Evolutionary conservation across 2,797 vertebrate genomes (phyloP), one percentile per base, ranked within the genome.

Genomic region (Champsocephalus esox): DNA sequence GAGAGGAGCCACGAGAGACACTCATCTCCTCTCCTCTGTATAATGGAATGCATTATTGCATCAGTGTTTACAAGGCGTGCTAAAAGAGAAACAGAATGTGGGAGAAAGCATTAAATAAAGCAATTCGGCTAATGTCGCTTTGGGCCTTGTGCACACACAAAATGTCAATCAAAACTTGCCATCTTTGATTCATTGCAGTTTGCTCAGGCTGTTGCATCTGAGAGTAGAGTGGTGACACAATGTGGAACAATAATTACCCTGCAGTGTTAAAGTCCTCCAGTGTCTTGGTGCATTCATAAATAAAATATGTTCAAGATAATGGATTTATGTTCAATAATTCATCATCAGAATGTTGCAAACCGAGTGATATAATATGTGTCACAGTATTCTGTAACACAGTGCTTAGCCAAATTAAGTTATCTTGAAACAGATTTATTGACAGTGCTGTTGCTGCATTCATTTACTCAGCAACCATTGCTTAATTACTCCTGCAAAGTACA

Each of bases 321-420:
- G 92, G 93, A 94, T 93, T 94, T 93, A 91, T 92, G 90, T 91
- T 95, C 91, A 94, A 95, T 95, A 94, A 95, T 95, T 94, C 91
- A 96, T 93, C 88, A 92, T 86, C 88, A 61, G 86, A 93, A 89
- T 92, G 91, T 95, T 95, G 91, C 91, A 90, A 89, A 92, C 89
- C 56, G 68, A 80, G 87, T 89, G 92, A 93, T 93, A 93, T 92
- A 93, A 94, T 92, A 84, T 92, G 91, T 92, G 92, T 92, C 88
- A 88, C 88, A 79, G 81, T 85, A 56, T 84, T 91, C 88, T 85
- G 90, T 92, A 90, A 91, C 90, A 93, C 88, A 92, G 87, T 88
- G 92, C 92, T 94, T 92, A 91, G 90, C 85, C 87, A 92, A 94
- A 93, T 93, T 89, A 94, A 89, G 86, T 93, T 90, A 92, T 91